Base-by-base conservation (phyloP, 2,797 vertebrate species). In the Lepidocolaptes lacrymiger region DNA sequence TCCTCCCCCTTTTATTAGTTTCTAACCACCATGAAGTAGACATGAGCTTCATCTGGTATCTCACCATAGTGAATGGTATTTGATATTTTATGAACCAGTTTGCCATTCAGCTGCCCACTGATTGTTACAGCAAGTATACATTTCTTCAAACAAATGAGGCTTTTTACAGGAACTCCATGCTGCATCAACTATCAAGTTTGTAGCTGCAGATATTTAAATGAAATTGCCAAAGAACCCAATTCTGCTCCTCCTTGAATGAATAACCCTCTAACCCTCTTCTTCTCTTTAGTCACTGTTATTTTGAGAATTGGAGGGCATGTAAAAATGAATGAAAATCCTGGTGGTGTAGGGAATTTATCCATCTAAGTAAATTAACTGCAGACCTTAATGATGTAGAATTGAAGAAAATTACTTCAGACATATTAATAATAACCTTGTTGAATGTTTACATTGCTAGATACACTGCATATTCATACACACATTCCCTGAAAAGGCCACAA, bases 91-190 rank as follows among this genome's bases (percentile, higher is more conserved):
- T 49, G n/a, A 78, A 81, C 12, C 17, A 26, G 56, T 86, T 80
- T 94, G 68, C 39, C 36, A 86, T 75, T 66, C 69, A 93, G 36
- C 22, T 88, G 64, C 56, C 73, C 64, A 64, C 12, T 26, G 68
- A 68, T 66, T 20, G 1, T 56, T 62, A 72, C 41, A 59, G 21
- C 39, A 66, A 84, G 36, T 20, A n/a, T 18, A 72, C 19, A 26
- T 91, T 95, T 89, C 66, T 84, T 81, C 77, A 91, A 78, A 89
- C 22, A 85, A 91, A 87, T 76, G 69, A 91, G 58, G 39, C 7
- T 1, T 93, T 94, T 93, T 89, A 68, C 13, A n/a, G 48, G 58
- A 86, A 75, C 16, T 22, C 6, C 46, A 14, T 39, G 36, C 18
- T 84, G 34, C 28, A 58, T 46, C 39, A 88, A 16, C 39, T 89